Conservation (phyloP, 35 echinoderm and acorn worm genomes). For the Diadema setosum region DNA sequence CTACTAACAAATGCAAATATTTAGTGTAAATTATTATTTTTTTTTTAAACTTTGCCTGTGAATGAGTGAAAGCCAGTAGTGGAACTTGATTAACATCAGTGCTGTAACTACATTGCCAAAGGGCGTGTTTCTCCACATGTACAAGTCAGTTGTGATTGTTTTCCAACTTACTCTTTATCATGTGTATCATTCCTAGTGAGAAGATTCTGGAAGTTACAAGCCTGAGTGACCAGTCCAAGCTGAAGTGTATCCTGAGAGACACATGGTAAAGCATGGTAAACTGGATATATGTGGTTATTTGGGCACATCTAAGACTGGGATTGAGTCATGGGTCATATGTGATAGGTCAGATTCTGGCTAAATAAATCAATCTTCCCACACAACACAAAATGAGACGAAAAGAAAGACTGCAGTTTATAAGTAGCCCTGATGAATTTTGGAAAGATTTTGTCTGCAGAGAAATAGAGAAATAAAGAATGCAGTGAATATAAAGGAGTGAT, state of each 20-base stretch:
- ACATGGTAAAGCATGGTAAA: constrained; percentile 35
- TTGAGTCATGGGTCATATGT: not conserved
- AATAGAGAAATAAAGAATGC: too few species aligned
- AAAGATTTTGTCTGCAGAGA: not conserved
- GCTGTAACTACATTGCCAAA: not conserved
- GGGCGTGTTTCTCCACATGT: not conserved
- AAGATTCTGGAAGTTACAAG: constrained; percentile 8
- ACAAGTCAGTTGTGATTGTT: not conserved
- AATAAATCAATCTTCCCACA: not conserved
- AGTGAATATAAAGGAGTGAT: too few species aligned
- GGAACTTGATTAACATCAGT: not conserved
- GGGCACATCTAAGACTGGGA: not conserved
- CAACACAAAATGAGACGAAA: not conserved
- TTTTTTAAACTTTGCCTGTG: not conserved
- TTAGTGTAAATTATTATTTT: not conserved
- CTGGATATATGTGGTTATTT: too few species aligned
- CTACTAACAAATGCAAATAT: not conserved
- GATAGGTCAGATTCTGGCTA: not conserved
- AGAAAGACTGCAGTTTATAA: not conserved
- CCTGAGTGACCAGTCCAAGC: not conserved
- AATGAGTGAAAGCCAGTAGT: not conserved
- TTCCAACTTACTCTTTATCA: not conserved
- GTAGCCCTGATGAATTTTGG: not conserved
- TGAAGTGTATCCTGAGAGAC: constrained; percentile 19
- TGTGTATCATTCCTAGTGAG: constrained; percentile 8